A percentile compares a stretch with the other conserved stretches of the same genome.
These are phyloP conservation scores for Forbesichthys papilliferus DNA, from an alignment of 2,113 vertebrate species.

Conservation along the genomic window DNA sequence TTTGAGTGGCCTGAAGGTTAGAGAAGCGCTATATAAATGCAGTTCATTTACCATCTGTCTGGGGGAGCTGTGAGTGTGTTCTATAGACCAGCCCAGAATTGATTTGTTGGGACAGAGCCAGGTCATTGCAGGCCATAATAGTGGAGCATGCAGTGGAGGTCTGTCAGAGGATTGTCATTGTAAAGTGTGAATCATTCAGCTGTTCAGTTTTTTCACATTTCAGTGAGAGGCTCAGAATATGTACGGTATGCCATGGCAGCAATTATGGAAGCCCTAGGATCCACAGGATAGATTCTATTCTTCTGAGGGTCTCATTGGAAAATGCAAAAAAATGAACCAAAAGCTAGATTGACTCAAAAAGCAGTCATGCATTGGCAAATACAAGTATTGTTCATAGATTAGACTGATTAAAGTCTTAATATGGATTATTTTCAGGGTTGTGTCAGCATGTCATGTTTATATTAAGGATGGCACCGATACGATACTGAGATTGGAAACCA, in stretches of 20 bases:
- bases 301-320: conserved; percentile 38
- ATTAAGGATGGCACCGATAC: too few species aligned
- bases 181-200: conserved; percentile 25
- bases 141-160: not conserved
- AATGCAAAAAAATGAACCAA: conserved; percentile 18
- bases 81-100: not conserved
- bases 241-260: conserved; percentile 20
- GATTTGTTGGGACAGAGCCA: conserved; percentile 1
- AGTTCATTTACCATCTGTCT: not conserved
- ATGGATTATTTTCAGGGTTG: too few species aligned
- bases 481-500: too few species aligned
- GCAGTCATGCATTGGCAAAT: conserved; percentile 25
- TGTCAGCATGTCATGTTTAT: too few species aligned
- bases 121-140: not conserved
- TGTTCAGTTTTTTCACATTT: conserved; percentile 25
- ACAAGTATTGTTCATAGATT: conserved; percentile 22
- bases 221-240: conserved; percentile 24
- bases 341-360: conserved; percentile 17
- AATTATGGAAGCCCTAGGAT: conserved; percentile 45
- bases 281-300: conserved; percentile 32
- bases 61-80: not conserved
- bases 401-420: not conserved
- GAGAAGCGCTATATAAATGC: too few species aligned
- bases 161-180: conserved; percentile 4
- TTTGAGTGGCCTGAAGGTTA: too few species aligned